phyloP scores from a whole-genome alignment of 23 tunicate species.

The Clavelina lepadiformis region DNA sequence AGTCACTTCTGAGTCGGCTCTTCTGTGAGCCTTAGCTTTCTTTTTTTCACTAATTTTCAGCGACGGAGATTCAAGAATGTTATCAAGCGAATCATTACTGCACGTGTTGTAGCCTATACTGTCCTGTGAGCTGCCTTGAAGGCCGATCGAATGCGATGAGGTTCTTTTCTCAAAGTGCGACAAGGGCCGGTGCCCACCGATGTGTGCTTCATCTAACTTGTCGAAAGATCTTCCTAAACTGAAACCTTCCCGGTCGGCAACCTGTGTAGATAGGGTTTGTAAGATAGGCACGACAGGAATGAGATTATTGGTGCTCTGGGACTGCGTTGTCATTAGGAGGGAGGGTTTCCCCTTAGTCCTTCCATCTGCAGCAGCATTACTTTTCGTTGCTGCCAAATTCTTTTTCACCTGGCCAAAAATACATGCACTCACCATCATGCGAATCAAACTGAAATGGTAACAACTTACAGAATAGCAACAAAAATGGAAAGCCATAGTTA shows the following conservation, averaged over 20 bases:
- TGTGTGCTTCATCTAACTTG: background rate
- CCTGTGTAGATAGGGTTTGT: conserved; percentile 1
- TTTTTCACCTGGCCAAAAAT: no score
- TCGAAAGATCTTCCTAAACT: conserved; percentile 14
- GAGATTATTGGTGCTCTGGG: conserved; percentile 10
- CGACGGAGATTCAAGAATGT: background rate
- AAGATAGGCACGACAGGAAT: background rate
- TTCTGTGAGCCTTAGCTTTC: conserved; percentile 4
- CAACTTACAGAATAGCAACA: no score
- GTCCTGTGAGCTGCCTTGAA: conserved; percentile 4
- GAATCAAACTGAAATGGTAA: no score
- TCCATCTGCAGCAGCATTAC: no score
- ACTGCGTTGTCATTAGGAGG: no score
- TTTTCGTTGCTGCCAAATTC: no score
- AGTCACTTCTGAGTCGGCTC: conserved; percentile 31
- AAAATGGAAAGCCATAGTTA: no score
- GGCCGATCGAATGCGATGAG: conserved; percentile 4
- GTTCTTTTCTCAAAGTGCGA: conserved; percentile 1
- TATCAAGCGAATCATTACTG: conserved; percentile 11
- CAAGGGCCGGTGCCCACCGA: background rate
- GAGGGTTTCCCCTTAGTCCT: no score
- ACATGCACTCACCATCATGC: no score
- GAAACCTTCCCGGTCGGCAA: background rate
- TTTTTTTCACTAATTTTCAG: background rate
- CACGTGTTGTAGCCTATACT: background rate